phyloP scores from a whole-genome alignment of 2,888 invertebrate species.

The Proisotoma minuta region DNA sequence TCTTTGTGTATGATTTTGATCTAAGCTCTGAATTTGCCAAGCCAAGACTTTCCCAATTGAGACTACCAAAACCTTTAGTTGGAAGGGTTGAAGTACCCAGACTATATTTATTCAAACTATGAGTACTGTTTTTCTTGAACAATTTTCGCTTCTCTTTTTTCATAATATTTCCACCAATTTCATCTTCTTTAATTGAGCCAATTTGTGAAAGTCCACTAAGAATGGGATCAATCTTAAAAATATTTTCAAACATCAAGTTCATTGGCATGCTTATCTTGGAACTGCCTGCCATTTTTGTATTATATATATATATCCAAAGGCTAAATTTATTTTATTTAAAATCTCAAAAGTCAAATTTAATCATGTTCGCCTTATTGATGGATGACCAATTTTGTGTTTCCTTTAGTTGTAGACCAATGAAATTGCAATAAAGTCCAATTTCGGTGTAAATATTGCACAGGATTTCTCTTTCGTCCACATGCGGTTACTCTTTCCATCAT shows the following conservation, averaged over 20 bases:
- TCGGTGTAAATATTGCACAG: too few species aligned
- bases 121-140: conserved; percentile 36
- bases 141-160: conserved; percentile 24
- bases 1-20: conserved; percentile 42
- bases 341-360: too few species aligned
- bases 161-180: background rate
- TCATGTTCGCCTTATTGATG: too few species aligned
- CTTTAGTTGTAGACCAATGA: too few species aligned
- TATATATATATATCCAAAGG: too few species aligned
- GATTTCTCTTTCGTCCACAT: too few species aligned
- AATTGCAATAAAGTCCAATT: too few species aligned
- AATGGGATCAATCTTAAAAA: conserved; percentile 35
- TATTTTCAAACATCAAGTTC: conserved; percentile 40
- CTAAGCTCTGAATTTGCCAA: conserved; percentile 26
- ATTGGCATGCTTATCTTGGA: conserved; percentile 21
- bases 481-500: too few species aligned
- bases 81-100: conserved; percentile 11
- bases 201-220: conserved; percentile 24
- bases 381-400: too few species aligned
- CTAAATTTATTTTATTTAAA: too few species aligned
- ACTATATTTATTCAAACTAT: conserved; percentile 26
- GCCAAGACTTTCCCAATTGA: conserved; percentile 20
- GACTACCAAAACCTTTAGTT: background rate
- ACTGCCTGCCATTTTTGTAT: too few species aligned
- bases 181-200: conserved; percentile 18